phyloP scores from a whole-genome alignment of 2,888 invertebrate species.

The Patella ulyssiponensis region DNA sequence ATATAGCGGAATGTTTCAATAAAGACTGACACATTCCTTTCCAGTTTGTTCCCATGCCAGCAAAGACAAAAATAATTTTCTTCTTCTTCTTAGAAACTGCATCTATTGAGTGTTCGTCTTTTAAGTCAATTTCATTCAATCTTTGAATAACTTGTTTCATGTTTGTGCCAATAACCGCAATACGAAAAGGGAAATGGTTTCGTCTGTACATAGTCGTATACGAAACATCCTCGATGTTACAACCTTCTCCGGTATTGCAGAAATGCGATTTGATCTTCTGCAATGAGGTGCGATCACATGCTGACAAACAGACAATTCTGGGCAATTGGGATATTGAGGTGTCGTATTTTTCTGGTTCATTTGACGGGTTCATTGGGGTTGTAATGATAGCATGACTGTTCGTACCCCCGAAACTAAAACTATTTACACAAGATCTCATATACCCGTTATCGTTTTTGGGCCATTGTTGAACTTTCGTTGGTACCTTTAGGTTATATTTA shows the following conservation, averaged over 20 bases:
- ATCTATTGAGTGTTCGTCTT: neutral
- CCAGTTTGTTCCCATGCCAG: conserved; percentile 53
- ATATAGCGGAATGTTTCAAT: conserved; percentile 27
- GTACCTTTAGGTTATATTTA: conserved; percentile 32
- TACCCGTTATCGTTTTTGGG: conserved; percentile 15
- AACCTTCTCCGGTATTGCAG: neutral
- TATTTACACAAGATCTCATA: conserved; percentile 40
- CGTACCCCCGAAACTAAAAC: conserved; percentile 55
- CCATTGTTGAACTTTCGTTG: conserved; percentile 31
- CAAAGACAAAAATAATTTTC: conserved; percentile 45
- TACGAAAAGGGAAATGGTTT: conserved; percentile 39
- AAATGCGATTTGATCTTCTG: conserved; percentile 20
- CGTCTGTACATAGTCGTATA: conserved; percentile 44
- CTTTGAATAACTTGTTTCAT: conserved; percentile 24
- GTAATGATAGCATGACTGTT: conserved; percentile 48
- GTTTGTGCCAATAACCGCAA: conserved; percentile 28
- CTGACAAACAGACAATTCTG: conserved; percentile 35
- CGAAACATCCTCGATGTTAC: conserved; percentile 21
- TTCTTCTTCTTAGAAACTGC: conserved; percentile 1
- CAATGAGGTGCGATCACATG: conserved; percentile 14
- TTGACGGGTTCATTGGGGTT: neutral
- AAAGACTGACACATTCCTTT: conserved; percentile 49
- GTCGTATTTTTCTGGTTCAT: too few species aligned
- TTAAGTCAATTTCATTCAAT: neutral
- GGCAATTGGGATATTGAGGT: neutral